phyloP scores from a whole-genome alignment of 2,113 vertebrate species.

The Oryzias celebensis region DNA sequence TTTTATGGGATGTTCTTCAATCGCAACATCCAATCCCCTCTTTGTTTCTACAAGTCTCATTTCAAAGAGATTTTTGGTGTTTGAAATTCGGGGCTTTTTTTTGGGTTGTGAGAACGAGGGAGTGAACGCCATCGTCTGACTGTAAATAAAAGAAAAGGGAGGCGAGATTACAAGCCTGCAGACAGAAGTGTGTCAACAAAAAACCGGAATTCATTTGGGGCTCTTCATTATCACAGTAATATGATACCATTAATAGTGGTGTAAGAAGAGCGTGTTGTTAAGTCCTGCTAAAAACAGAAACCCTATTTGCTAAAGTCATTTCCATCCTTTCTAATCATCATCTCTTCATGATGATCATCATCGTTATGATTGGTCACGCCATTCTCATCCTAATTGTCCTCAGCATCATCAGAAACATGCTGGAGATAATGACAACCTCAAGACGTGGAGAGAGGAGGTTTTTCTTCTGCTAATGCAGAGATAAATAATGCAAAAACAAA shows the following conservation, averaged over 20 bases:
- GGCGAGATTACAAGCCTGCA: not conserved
- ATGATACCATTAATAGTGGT: slow-evolving; percentile 36
- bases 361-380: slow-evolving; percentile 52
- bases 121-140: not conserved
- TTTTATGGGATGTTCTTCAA: no score
- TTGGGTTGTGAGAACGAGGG: no score
- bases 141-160: no score
- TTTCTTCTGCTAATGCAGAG: slow-evolving; percentile 18
- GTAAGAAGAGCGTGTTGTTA: slow-evolving; percentile 25
- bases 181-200: not conserved
- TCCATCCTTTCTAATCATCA: slow-evolving; percentile 58
- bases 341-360: slow-evolving; percentile 64
- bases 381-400: slow-evolving; percentile 61
- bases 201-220: slow-evolving; percentile 3
- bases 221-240: slow-evolving; percentile 24
- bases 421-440: slow-evolving; percentile 57
- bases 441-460: slow-evolving; percentile 13
- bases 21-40: no score
- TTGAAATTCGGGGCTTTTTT: no score
- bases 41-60: no score
- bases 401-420: slow-evolving; percentile 43
- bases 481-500: slow-evolving; percentile 56
- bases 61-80: no score
- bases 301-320: slow-evolving; percentile 48
- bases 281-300: slow-evolving; percentile 40